These are phyloP conservation scores for Pseudomyrmex concolor DNA, from an alignment of 1,140 invertebrate genomes.

Conservation along the genomic window DNA sequence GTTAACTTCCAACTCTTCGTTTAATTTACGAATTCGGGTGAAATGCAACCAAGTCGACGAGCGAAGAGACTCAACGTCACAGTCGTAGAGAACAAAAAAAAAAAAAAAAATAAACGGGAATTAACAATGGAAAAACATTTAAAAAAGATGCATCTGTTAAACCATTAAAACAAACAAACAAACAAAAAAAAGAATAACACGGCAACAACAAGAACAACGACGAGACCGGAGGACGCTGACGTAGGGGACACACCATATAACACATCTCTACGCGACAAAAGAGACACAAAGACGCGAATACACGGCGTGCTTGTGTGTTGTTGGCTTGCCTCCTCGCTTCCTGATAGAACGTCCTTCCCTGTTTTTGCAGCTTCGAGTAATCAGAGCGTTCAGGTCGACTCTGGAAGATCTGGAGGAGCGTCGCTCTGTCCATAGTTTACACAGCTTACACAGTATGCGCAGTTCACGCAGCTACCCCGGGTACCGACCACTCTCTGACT, in stretches of 20 bases:
- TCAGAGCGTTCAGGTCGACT: conserved; percentile 99
- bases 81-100: conserved; percentile 17
- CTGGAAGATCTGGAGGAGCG: conserved; percentile 99
- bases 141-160: conserved; percentile 3
- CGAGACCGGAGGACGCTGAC: conserved; percentile 33
- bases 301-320: conserved; percentile 83
- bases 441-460: conserved; percentile 97
- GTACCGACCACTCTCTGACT: conserved; percentile 93
- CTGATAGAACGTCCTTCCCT: conserved; percentile 85
- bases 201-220: conserved; percentile 33
- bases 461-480: conserved; percentile 93
- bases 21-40: conserved; percentile 68
- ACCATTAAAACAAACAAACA: not conserved
- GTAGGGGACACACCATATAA: conserved; percentile 9
- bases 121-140: not conserved
- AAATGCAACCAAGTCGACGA: conserved; percentile 71
- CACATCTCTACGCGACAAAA: conserved; percentile 31
- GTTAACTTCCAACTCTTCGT: not conserved
- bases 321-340: conserved; percentile 84
- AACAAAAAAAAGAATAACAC: conserved; percentile 2
- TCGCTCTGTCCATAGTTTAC: conserved; percentile 98
- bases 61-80: conserved; percentile 35
- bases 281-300: conserved; percentile 68
- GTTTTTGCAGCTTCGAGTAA: conserved; percentile 99
- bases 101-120: conserved; percentile 4